phyloP scores from a whole-genome alignment of 2,113 vertebrate species.

The Opisthocomus hoazin region DNA sequence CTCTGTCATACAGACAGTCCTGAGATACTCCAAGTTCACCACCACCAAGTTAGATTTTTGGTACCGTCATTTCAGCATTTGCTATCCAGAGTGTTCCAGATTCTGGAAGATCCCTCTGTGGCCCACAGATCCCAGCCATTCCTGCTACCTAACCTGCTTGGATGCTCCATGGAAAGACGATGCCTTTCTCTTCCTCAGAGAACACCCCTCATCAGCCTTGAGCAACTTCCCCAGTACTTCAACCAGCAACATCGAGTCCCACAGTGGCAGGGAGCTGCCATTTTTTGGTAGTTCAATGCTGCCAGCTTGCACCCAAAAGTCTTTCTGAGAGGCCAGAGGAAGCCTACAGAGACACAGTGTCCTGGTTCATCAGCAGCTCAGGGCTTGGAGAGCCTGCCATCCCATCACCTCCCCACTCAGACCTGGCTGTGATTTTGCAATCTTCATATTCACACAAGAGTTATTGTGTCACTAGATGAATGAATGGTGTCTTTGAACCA shows the following conservation, averaged over 20 bases:
- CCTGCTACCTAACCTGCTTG: background rate
- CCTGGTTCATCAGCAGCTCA: background rate
- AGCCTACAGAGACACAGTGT: background rate
- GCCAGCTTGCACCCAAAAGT: background rate
- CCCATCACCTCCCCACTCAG: background rate
- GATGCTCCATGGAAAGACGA: rapidly evolving
- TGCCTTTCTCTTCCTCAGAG: background rate
- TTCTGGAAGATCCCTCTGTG: background rate
- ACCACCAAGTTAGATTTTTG: background rate
- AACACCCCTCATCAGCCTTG: background rate
- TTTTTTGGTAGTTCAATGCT: background rate
- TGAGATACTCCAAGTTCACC: background rate
- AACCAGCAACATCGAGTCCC: background rate
- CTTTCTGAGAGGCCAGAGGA: background rate
- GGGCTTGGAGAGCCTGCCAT: background rate
- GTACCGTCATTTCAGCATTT: background rate
- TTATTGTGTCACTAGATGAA: background rate
- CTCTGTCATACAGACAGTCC: background rate
- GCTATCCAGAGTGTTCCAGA: background rate
- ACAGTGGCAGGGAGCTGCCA: background rate
- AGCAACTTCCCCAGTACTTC: background rate
- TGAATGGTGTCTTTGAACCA: background rate
- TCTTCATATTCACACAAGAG: background rate
- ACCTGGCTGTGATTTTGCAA: background rate
- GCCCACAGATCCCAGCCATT: background rate